Conservation (phyloP, 2,113 vertebrate species). For the Dermatemys mawii region DNA sequence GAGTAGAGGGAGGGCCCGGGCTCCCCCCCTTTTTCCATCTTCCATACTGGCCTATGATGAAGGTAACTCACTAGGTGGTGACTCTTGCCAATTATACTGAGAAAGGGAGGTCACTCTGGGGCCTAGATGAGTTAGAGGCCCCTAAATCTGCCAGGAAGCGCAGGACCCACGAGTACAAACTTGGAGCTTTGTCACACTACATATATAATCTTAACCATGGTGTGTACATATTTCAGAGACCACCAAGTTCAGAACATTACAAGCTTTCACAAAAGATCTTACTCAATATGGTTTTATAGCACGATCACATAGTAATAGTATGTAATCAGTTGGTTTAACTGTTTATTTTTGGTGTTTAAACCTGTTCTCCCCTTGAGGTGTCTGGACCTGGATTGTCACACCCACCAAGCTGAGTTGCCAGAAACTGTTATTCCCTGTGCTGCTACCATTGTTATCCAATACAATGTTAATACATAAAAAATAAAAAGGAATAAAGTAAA, state of each 20-base stretch:
- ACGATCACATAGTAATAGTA: not conserved
- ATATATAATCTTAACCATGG: too few species aligned
- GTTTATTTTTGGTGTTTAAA: not conserved
- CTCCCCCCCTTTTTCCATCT: too few species aligned
- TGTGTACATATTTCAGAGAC: not conserved
- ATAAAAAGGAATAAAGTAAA: not conserved
- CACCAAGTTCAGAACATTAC: not conserved
- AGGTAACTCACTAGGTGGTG: too few species aligned
- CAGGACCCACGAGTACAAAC: too few species aligned
- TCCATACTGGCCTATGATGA: too few species aligned
- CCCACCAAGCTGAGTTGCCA: not conserved
- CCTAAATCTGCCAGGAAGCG: too few species aligned
- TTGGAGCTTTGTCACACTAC: too few species aligned
- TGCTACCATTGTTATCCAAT: not conserved
- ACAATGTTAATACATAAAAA: not conserved
- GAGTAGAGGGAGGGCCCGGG: too few species aligned
- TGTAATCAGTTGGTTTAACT: not conserved
- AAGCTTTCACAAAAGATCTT: too few species aligned
- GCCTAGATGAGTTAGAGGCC: too few species aligned
- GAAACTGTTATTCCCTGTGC: not conserved
- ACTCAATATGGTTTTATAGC: not conserved
- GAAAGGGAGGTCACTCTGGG: too few species aligned
- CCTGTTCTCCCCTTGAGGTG: not conserved
- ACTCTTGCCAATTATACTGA: too few species aligned
- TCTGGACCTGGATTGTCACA: not conserved